Conservation (phyloP, 2,888 invertebrate genomes). For the Mythimna ferrago region DNA sequence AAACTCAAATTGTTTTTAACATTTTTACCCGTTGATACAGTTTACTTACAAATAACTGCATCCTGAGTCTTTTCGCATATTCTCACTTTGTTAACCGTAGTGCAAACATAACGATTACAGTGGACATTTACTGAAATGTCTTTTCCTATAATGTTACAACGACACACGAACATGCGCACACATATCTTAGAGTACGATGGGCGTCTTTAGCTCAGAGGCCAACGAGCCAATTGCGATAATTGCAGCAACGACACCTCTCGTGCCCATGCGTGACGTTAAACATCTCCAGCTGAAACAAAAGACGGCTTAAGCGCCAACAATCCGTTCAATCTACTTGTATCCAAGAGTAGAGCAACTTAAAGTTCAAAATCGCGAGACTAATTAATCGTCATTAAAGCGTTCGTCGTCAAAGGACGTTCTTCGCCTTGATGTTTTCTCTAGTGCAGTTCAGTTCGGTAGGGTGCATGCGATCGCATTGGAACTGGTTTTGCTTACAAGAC, state of each 20-base stretch:
- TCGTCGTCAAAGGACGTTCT: conserved; percentile 72
- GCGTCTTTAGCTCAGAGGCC: conserved; percentile 86
- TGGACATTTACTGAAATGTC: conserved; percentile 53
- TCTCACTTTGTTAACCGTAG: conserved; percentile 29
- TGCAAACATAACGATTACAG: conserved; percentile 49
- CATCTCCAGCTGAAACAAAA: conserved; percentile 70
- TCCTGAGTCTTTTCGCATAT: conserved; percentile 22
- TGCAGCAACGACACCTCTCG: conserved; percentile 88
- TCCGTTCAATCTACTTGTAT: conserved; percentile 70
- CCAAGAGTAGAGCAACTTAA: conserved; percentile 68
- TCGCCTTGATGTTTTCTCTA: conserved; percentile 82
- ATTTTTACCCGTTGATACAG: conserved; percentile 15
- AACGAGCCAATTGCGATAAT: conserved; percentile 90
- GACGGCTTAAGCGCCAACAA: conserved; percentile 73
- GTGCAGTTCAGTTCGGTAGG: conserved; percentile 74
- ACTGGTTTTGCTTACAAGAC: conserved; percentile 87
- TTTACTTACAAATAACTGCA: conserved; percentile 39
- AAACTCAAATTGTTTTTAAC: conserved; percentile 18
- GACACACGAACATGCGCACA: conserved; percentile 60
- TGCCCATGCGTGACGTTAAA: conserved; percentile 87
- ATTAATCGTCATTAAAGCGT: conserved; percentile 68
- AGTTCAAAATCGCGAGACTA: conserved; percentile 71
- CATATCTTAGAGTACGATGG: conserved; percentile 80
- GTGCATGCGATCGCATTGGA: conserved; percentile 84
- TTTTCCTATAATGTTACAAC: conserved; percentile 50